Conservation (phyloP, 2,113 vertebrate species). For the Pachyramphus minor region DNA sequence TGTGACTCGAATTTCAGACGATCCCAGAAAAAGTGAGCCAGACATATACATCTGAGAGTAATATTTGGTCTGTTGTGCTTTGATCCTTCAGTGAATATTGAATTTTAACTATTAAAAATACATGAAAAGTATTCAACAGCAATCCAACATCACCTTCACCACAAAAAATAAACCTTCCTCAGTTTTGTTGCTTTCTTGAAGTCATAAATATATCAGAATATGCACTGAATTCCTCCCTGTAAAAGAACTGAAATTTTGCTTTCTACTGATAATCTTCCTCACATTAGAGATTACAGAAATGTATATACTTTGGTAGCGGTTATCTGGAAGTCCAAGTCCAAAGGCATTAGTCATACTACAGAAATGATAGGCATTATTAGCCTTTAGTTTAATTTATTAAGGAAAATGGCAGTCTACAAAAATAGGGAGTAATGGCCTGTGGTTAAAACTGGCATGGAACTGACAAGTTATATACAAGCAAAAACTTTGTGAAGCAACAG, state of each 20-base stretch:
- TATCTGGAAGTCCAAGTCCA: neutral
- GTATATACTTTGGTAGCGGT: neutral
- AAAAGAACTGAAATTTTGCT: neutral
- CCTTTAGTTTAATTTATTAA: neutral
- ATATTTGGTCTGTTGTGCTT: slow-evolving; percentile 42
- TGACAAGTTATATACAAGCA: neutral
- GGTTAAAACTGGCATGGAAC: neutral
- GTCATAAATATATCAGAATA: neutral
- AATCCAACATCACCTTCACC: slow-evolving; percentile 47
- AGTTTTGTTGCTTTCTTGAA: slow-evolving; percentile 41
- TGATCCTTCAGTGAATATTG: slow-evolving; percentile 63
- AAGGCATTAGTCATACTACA: neutral
- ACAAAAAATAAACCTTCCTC: slow-evolving; percentile 44
- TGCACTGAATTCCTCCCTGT: neutral
- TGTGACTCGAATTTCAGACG: neutral
- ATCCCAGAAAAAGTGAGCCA: neutral
- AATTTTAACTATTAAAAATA: slow-evolving; percentile 61
- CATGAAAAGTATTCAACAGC: slow-evolving; percentile 55
- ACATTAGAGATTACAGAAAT: slow-evolving; percentile 4
- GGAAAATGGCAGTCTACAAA: slow-evolving; percentile 8
- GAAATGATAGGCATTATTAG: neutral
- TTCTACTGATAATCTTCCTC: slow-evolving; percentile 15
- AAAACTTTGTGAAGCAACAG: neutral
- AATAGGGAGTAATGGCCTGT: neutral
- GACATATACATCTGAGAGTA: slow-evolving; percentile 38